Base-by-base conservation (phyloP, 2,888 invertebrate genomes). In the Eurytoma californica region DNA sequence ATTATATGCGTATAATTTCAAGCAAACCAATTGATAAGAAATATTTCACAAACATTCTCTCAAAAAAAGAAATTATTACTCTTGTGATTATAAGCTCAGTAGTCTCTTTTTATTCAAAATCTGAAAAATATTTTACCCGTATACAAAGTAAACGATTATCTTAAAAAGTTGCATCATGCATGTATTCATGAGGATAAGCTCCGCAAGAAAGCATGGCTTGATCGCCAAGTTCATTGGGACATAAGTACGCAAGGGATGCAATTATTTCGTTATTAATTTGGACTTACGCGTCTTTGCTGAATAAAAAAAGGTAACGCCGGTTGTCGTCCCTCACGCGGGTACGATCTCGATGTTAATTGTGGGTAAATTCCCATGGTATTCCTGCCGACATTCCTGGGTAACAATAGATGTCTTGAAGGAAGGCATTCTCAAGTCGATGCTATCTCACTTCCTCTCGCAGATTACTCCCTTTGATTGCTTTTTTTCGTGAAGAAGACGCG, bases 341-440 rank as follows among this genome's bases (percentile, higher is more conserved):
- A 79, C 83, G 84, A 87, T 87, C 84, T 80, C 83, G 83, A 86
- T 87, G 84, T 89, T 90, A 90, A 90, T 90, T 88, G 90, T 90
- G 90, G 88, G 90, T 90, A 90, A 90, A 88, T 90, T 90, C 89
- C 88, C 90, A 90, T 86, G 86, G 84, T 85, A 85, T 83, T 82
- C 85, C 84, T 72, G 83, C 84, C 85, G 83, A 84, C 83, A 85
- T 87, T 86, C 85, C 85, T 85, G 75, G 57, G 82, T 85, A 86
- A 87, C 87, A 87, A 88, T 87, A 84, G 85, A 86, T 86, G 85
- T 85, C 85, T 86, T 86, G 82, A 82, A 85, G 86, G 86, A 88
- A 85, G 85, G 84, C 85, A 86, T 87, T 83, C 84, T 83, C 84
- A 83, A 82, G 83, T 82, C 80, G 88, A 87, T 88, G 80, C 82